Conservation (phyloP, 2,888 invertebrate species). For the Ferdinandea cuprea region DNA sequence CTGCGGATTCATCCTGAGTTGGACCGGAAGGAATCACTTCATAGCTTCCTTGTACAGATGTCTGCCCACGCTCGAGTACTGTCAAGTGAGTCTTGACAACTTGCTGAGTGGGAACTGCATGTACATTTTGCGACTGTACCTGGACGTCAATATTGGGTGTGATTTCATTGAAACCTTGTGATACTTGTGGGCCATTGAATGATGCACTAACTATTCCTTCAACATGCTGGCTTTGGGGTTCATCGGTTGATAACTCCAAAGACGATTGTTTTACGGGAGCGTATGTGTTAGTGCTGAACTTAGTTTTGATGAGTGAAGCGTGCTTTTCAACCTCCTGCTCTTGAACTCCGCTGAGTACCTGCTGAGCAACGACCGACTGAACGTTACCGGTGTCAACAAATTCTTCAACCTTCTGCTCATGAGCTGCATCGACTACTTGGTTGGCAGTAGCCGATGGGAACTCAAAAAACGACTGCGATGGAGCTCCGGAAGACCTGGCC, state of each 20-base stretch:
- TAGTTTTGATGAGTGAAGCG: background rate
- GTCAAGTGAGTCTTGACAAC: slow-evolving; percentile 27
- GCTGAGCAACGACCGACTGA: background rate
- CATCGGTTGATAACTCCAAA: background rate
- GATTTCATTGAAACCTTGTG: background rate
- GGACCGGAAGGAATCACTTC: background rate
- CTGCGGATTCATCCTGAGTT: slow-evolving; percentile 19
- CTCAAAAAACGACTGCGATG: slow-evolving; percentile 56
- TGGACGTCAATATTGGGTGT: background rate
- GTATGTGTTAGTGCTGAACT: background rate
- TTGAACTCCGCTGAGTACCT: background rate
- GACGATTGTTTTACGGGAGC: slow-evolving; percentile 1
- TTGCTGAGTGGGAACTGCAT: slow-evolving; percentile 32
- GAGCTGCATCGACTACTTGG: slow-evolving; percentile 73
- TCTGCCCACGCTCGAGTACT: background rate
- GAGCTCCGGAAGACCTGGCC: slow-evolving; percentile 29
- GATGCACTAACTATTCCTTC: background rate
- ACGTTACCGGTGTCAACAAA: slow-evolving; percentile 2
- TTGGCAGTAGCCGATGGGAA: slow-evolving; percentile 70
- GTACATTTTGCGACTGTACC: slow-evolving; percentile 17
- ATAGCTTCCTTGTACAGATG: background rate
- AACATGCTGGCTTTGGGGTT: background rate
- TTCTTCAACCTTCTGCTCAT: slow-evolving; percentile 24
- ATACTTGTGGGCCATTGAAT: background rate
- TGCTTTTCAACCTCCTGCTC: slow-evolving; percentile 25